Percentiles rank a stretch among this genome's conserved stretches.
These are phyloP conservation scores for Ondatra zibethicus DNA, from an alignment of 2,113 vertebrate species.

Conservation along the genomic window DNA sequence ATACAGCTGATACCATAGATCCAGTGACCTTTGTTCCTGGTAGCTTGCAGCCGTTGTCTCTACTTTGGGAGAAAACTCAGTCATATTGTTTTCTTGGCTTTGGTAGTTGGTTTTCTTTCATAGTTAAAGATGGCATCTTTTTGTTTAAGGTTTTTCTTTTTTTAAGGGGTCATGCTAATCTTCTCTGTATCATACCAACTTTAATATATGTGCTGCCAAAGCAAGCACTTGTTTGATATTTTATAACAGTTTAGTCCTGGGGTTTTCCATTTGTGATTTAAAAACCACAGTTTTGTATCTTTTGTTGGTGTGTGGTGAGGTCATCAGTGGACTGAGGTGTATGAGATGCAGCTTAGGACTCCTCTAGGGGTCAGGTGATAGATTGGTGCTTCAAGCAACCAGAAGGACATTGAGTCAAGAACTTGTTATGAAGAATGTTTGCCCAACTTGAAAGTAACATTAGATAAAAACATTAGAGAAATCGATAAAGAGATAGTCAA, in stretches of 20 bases:
- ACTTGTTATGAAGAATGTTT: not conserved
- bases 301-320: not conserved
- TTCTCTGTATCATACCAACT: no score
- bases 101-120: not conserved
- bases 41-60: not conserved
- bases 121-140: not conserved
- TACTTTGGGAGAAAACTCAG: not conserved
- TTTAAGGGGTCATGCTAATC: no score
- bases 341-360: not conserved
- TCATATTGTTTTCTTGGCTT: not conserved
- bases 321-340: not conserved
- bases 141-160: not conserved
- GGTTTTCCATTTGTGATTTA: not conserved
- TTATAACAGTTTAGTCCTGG: not conserved
- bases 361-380: not conserved
- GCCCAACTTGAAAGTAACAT: not conserved
- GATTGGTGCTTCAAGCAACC: not conserved
- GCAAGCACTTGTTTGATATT: not conserved
- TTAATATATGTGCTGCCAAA: no score
- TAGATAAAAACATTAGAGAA: not conserved
- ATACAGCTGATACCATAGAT: not conserved
- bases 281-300: not conserved
- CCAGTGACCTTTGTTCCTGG: not conserved
- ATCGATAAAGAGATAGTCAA: not conserved
- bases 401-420: not conserved